Conservation (phyloP, 1,140 invertebrate genomes). For the Theocolax elegans region DNA sequence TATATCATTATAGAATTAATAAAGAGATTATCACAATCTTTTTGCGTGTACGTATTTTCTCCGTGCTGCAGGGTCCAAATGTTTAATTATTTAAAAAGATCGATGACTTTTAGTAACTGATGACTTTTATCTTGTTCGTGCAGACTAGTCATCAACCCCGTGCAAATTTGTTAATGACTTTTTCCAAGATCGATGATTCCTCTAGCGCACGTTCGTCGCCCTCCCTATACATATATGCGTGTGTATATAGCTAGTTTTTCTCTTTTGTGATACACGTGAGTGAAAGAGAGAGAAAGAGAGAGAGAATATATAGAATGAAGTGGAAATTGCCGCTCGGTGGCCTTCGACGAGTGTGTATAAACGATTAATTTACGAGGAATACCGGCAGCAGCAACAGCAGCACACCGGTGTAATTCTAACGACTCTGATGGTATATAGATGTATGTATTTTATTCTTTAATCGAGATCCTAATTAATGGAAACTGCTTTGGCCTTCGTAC, state of each 20-base stretch:
- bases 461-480: conserved; percentile 16
- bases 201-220: no score
- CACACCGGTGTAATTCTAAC: not conserved
- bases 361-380: conserved; percentile 12
- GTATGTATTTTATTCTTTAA: not conserved
- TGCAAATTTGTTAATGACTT: not conserved
- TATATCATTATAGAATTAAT: no score
- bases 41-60: no score
- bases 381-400: not conserved
- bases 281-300: no score
- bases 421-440: not conserved
- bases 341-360: not conserved
- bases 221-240: no score
- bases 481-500: conserved; percentile 4
- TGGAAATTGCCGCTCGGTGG: not conserved
- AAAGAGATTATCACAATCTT: no score
- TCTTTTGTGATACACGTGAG: no score
- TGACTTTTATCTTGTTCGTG: conserved; percentile 22
- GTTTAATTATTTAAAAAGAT: no score
- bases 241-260: no score
- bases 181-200: not conserved
- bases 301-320: no score
- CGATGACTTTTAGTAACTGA: no score
- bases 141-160: not conserved
- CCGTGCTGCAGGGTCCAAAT: no score